phyloP scores from a whole-genome alignment of 2,797 vertebrate genomes.

The Ctenosaura bakeri region DNA sequence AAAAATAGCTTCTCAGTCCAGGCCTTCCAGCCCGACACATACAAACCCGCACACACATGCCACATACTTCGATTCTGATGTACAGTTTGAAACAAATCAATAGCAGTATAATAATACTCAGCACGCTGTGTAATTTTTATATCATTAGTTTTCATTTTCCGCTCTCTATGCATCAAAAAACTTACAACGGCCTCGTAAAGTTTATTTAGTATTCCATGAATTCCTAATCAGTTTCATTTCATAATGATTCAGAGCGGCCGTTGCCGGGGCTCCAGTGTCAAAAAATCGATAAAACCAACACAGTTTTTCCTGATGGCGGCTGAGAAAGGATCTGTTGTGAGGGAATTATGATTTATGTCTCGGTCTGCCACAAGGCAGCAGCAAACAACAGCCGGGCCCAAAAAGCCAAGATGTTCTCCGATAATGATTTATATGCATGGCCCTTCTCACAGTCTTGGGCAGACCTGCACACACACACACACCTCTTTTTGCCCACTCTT shows the following conservation, averaged over 20 bases:
- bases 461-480: not conserved
- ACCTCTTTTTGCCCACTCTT: not conserved
- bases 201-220: slow-evolving; percentile 99
- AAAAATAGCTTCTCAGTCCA: slow-evolving; percentile 65
- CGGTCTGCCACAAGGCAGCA: slow-evolving; percentile 86
- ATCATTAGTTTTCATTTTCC: slow-evolving; percentile 94
- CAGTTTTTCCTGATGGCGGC: slow-evolving; percentile 93
- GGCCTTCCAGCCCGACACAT: slow-evolving; percentile 71
- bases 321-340: slow-evolving; percentile 90
- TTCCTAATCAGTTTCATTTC: slow-evolving; percentile 99
- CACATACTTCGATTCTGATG: slow-evolving; percentile 88
- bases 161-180: slow-evolving; percentile 91
- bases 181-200: slow-evolving; percentile 91
- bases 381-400: slow-evolving; percentile 89
- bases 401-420: slow-evolving; percentile 94
- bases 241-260: slow-evolving; percentile 93
- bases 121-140: slow-evolving; percentile 98
- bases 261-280: slow-evolving; percentile 86
- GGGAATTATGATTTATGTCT: slow-evolving; percentile 99
- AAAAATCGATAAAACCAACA: slow-evolving; percentile 98
- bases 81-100: slow-evolving; percentile 99
- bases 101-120: slow-evolving; percentile 95
- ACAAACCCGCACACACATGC: slow-evolving; percentile 58
- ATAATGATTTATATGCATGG: slow-evolving; percentile 98
- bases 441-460: slow-evolving; percentile 7